Base-by-base conservation (phyloP, 2,888 invertebrate species). In the Shargacucullia verbasci region DNA sequence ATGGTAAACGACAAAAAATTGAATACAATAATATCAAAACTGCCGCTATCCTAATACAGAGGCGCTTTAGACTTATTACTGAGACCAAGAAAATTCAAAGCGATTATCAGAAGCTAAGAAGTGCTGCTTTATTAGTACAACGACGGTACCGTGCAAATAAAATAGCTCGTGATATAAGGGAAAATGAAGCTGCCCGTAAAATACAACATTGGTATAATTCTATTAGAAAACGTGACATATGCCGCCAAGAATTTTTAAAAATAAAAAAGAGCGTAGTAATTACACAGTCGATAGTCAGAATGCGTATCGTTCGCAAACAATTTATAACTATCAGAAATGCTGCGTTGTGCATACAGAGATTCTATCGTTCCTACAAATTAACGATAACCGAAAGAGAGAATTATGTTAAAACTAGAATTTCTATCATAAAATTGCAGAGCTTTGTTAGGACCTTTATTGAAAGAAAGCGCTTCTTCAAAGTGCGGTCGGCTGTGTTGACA, bases 121-220 rank as follows among this genome's bases (percentile, higher is more conserved):
- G 75, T 25, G 64, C 85, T 0, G 79, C 82, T 0, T 69, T 90
- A 15, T 66, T 76, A 1, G 75, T 94, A 11, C 95, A 95, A 73
- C 85, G 84, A 35, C 81, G 78, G 38, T 89, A 87, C 69, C 84
- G 90, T 70, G 81, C 73, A 1, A 87, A 81, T 48, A 81, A 82
- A 64, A 49, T 73, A 10, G 70, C 76, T 14, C 81, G 81, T 2
- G 63, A 61, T 39, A 55, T 74, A 20, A 78, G 67, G 45, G 75
- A 70, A 47, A 72, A 79, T 33, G 55, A 80, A 53, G 87, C 90
- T 0, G 87, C 85, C 0, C 67, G 44, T 0, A 88, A 79, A 80
- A 87, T 95, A 61, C 94, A 94, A 70, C 80, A 57, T 2, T 89
- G 91, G 86, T 94, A 87, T 72, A 82, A 78, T 57, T 86, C 84